Conservation (phyloP, 1,140 invertebrate genomes). For the Drosophila orosa region DNA sequence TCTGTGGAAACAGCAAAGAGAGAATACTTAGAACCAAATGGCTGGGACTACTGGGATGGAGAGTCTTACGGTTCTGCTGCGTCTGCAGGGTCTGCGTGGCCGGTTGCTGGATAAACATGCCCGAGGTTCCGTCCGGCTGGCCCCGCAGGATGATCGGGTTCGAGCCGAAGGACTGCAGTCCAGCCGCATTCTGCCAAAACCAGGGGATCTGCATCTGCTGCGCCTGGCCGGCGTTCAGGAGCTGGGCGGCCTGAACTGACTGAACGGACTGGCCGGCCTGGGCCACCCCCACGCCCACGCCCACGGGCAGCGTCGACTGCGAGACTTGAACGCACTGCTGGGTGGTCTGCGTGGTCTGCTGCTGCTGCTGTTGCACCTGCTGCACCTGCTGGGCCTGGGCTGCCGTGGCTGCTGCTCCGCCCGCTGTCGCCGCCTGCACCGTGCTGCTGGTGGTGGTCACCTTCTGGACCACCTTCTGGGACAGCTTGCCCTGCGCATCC, state of each 20-base stretch:
- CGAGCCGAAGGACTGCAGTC: conserved; percentile 88
- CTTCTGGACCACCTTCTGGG: conserved; percentile 86
- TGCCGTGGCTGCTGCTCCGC: conserved; percentile 37
- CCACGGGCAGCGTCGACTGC: conserved; percentile 86
- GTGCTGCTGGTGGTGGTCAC: conserved; percentile 84
- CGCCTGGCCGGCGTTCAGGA: conserved; percentile 87
- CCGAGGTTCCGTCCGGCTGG: conserved; percentile 88
- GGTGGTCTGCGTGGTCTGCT: conserved; percentile 83
- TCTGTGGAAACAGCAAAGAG: conserved; percentile 40
- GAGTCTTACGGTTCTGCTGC: conserved; percentile 79
- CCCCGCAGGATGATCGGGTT: conserved; percentile 94
- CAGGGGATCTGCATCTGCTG: conserved; percentile 87
- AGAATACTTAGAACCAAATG: not conserved
- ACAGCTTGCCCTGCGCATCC: conserved; percentile 83
- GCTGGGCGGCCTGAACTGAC: conserved; percentile 83
- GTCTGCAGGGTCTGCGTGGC: conserved; percentile 85
- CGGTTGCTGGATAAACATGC: conserved; percentile 95
- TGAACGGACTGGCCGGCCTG: conserved; percentile 48
- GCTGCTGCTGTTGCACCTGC: conserved; percentile 66
- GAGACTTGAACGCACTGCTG: conserved; percentile 88
- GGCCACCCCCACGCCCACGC: conserved; percentile 85
- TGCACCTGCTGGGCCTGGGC: conserved; percentile 41
- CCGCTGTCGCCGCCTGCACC: conserved; percentile 66
- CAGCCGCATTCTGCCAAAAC: conserved; percentile 86
- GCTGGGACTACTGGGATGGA: conserved; percentile 35